Evolutionary conservation across 1,140 invertebrate genomes (phyloP), one percentile per base, ranked within the genome.

Genomic region (Acarapis woodi): DNA sequence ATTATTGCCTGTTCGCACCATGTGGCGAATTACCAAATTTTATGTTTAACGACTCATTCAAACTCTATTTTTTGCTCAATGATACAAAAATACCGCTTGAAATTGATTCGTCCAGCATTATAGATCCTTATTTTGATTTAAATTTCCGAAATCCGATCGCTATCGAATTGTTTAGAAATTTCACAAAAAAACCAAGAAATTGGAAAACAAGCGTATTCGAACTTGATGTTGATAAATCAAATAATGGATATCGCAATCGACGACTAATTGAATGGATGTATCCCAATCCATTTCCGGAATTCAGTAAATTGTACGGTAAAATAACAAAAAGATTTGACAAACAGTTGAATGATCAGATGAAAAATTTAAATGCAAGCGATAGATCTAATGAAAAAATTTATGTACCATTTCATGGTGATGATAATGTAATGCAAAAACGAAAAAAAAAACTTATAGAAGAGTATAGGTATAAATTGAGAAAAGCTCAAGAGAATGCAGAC

Each of bases 21-120:
- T 97, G 90, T 62, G 90, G 90, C 15, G 87, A 87, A 5, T 94
- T 97, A 43, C 90, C 90, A 2, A 97, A 97, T 62, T 93, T 83
- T 10, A 55, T 94, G 16, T 97, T 96, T 49, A 96, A 75, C 60
- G 88, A 83, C 74, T 61, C 59, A 39, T 51, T 37, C 32, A 10
- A 18, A 54, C 37, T 44, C 19, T n/a, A 38, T 38, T 38, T 16
- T 19, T 18, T 31, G 3, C 8, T 12, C 21, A 22, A 4, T 16
- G 15, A 8, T 6, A 14, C 8, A 6, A 8, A 8, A n/a, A 19
- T 20, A 33, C 39, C 12, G 25, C n/a, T 31, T 19, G 40, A 3
- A 36, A 24, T 39, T 22, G 37, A n/a, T 3, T 68, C 60, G 40
- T 85, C 71, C 14, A 82, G 75, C 4, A 93, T 97, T 47, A 82